phyloP scores from a whole-genome alignment of 1,140 invertebrate species.

The Cotesia vestalis region DNA sequence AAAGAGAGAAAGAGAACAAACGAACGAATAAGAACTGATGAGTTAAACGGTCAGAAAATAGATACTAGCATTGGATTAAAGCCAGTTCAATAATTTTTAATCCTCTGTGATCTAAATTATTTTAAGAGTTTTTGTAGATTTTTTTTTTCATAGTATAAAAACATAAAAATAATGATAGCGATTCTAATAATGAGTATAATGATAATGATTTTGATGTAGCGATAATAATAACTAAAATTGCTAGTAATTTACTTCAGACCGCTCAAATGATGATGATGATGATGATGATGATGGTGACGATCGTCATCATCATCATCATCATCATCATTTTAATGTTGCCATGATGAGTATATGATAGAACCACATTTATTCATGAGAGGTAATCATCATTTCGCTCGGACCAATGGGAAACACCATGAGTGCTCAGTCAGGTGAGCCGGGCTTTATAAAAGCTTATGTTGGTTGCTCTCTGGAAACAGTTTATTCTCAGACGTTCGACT shows the following conservation, averaged over 20 bases:
- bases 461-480: slow-evolving; percentile 38
- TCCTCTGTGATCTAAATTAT: slow-evolving; percentile 4
- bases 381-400: slow-evolving; percentile 46
- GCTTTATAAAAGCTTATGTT: slow-evolving; percentile 44
- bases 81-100: slow-evolving; percentile 32
- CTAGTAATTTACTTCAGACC: slow-evolving; percentile 12
- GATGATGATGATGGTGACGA: slow-evolving; percentile 36
- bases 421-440: slow-evolving; percentile 27
- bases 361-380: slow-evolving; percentile 31
- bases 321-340: slow-evolving; percentile 31
- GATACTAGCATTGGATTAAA: slow-evolving; percentile 29
- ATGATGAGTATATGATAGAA: slow-evolving; percentile 31
- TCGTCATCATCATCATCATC: slow-evolving; percentile 40
- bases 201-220: slow-evolving; percentile 36
- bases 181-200: slow-evolving; percentile 32
- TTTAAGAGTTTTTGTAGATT: neutral
- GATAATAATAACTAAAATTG: slow-evolving; percentile 36
- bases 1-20: slow-evolving; percentile 4
- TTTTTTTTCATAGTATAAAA: neutral
- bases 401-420: slow-evolving; percentile 40
- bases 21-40: neutral
- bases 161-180: slow-evolving; percentile 40
- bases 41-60: slow-evolving; percentile 31
- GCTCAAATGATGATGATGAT: slow-evolving; percentile 31
- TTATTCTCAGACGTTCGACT: slow-evolving; percentile 40